Base-by-base conservation (phyloP, 2,888 invertebrate genomes). In the Apotomis betuletana region DNA sequence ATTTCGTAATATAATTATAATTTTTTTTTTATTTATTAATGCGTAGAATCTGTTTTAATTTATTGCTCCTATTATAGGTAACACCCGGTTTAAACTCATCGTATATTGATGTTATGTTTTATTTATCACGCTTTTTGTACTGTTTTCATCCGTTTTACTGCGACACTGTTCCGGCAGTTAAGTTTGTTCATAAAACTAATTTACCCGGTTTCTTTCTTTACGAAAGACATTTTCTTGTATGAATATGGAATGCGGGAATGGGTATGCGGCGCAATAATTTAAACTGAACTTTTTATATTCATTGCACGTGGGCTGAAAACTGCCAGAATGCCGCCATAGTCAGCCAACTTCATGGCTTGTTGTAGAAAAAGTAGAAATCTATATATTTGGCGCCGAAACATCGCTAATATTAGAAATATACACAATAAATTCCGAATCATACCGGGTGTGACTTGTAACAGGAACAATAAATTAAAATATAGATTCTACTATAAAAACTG, bases 161-260 rank as follows among this genome's bases (percentile, higher is more conserved):
- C 49, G 54, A 5, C 49, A 49, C 36, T 55, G 65, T 70, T 67
- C 65, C 60, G 55, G 60, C 65, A 67, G 70, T 70, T 70, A 70
- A 70, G 70, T 70, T 70, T 70, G 65, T 55, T 59, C 65, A 67
- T 61, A 67, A 67, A 70, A 70, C 70, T 70, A 63, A 70, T 70
- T 70, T 70, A 27, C 49, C n/a, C 65, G n/a, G 36, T 69, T 60
- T 69, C 68, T 65, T 65, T 70, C 52, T 61, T 60, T 54, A 46
- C 15, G 54, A 61, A 67, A 70, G 64, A 65, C 54, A 61, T 67
- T 67, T 55, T 38, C 59, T 46, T 65, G 65, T 65, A 49, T 63
- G 69, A 49, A 64, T 70, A 60, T 46, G 55, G 69, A 55, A 69
- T 57, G 13, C 46, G 65, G 49, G 58, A 55, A 44, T 65, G 63